phyloP scores from a whole-genome alignment of 2,888 invertebrate species.

The Bellardia bayeri region DNA sequence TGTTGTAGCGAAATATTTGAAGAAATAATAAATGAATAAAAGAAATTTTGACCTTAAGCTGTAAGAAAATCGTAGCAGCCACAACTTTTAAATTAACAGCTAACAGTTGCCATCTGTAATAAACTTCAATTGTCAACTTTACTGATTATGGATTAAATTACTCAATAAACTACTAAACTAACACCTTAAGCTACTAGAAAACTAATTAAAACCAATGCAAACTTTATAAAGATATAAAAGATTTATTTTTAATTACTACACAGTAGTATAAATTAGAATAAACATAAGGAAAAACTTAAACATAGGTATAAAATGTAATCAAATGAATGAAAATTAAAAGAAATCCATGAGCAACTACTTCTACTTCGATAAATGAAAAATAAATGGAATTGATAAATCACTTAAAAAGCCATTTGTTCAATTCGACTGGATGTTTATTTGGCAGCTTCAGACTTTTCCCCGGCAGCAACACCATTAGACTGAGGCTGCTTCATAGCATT shows the following conservation, averaged over 20 bases:
- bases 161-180: too few species aligned
- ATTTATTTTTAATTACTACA: slow-evolving; percentile 8
- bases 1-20: too few species aligned
- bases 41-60: too few species aligned
- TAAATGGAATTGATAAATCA: slow-evolving; percentile 5
- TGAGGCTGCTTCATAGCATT: slow-evolving; percentile 31
- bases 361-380: neutral
- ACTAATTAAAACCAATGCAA: neutral
- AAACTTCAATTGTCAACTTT: neutral
- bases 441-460: slow-evolving; percentile 43
- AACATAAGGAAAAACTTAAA: slow-evolving; percentile 18
- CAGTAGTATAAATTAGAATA: slow-evolving; percentile 12
- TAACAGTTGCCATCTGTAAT: too few species aligned
- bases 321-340: slow-evolving; percentile 1
- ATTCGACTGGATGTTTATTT: slow-evolving; percentile 32
- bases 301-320: neutral
- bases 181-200: neutral
- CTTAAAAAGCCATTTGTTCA: neutral
- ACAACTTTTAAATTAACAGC: too few species aligned
- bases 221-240: slow-evolving; percentile 6
- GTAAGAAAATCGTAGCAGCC: too few species aligned
- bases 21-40: too few species aligned
- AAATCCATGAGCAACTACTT: slow-evolving; percentile 3
- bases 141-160: neutral
- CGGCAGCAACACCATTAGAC: slow-evolving; percentile 39